phyloP scores from a whole-genome alignment of 1,140 invertebrate genomes.

The Neodiprion pinetum region DNA sequence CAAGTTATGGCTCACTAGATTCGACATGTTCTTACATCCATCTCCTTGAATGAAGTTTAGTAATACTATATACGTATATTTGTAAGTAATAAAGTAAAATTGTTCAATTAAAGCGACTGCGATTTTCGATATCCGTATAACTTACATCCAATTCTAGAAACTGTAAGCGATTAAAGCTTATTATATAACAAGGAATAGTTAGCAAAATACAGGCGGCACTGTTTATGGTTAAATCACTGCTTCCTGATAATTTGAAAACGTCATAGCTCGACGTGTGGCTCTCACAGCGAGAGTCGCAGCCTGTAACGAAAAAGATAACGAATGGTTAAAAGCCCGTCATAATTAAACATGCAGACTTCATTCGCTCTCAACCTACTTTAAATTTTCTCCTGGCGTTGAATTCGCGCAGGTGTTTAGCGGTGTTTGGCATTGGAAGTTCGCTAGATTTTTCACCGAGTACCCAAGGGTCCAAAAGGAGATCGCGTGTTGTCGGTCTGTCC shows the following conservation, averaged over 20 bases:
- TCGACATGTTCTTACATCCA: too few species aligned
- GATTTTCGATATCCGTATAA: too few species aligned
- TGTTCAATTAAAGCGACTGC: too few species aligned
- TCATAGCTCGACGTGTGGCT: conserved; percentile 33
- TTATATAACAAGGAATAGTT: too few species aligned
- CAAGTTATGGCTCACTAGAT: too few species aligned
- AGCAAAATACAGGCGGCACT: too few species aligned
- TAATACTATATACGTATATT: too few species aligned
- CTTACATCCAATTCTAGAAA: too few species aligned
- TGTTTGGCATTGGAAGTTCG: conserved; percentile 29
- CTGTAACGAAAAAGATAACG: conserved; percentile 18
- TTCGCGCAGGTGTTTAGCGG: conserved; percentile 55
- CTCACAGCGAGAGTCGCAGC: conserved; percentile 33
- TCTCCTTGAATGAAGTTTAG: too few species aligned
- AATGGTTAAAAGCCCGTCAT: not conserved
- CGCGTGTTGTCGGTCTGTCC: conserved; percentile 59
- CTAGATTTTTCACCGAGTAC: conserved; percentile 54
- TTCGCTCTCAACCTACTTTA: conserved; percentile 54
- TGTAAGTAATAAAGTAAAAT: too few species aligned
- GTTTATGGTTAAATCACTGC: conserved; percentile 11
- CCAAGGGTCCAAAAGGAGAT: conserved; percentile 65
- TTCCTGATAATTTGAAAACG: conserved; percentile 27
- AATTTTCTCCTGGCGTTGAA: conserved; percentile 70
- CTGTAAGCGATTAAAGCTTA: too few species aligned
- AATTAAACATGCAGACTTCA: too few species aligned